Percentiles rank a stretch among this genome's conserved stretches.
Conservation (phyloP, 1,140 invertebrate genomes). For the Asbolus verrucosus region DNA sequence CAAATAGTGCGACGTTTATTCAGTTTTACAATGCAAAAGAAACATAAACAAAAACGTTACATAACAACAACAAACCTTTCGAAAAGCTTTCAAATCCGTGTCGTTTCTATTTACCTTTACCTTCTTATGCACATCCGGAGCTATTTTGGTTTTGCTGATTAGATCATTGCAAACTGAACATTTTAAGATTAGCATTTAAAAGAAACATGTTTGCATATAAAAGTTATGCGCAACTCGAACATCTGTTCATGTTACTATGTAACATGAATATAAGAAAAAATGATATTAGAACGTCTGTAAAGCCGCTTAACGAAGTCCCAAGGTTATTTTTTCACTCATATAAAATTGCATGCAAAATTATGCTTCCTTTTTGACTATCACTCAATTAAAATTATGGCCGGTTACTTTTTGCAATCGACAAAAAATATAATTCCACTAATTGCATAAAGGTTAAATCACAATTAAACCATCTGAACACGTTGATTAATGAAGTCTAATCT, state of each 20-base stretch:
- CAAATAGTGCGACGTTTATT: not conserved
- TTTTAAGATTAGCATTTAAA: constrained; percentile 7
- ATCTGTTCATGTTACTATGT: not conserved
- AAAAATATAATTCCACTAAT: constrained; percentile 1
- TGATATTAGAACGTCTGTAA: not conserved
- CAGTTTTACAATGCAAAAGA: not conserved
- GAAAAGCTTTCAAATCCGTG: constrained; percentile 22
- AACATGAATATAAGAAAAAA: not conserved
- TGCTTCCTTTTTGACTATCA: constrained; percentile 2
- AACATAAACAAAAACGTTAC: constrained; percentile 9
- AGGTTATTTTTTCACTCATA: constrained; percentile 6
- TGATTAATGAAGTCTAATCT: too few species aligned
- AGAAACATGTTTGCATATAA: not conserved
- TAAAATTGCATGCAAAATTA: not conserved
- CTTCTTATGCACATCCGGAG: constrained; percentile 26
- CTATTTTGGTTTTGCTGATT: not conserved
- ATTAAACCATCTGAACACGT: too few species aligned
- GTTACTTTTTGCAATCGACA: not conserved
- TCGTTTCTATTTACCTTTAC: constrained; percentile 29
- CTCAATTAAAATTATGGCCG: not conserved
- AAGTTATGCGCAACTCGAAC: too few species aligned
- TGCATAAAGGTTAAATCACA: too few species aligned
- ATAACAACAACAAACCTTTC: constrained; percentile 28
- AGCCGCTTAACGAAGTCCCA: not conserved
- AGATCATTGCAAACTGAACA: constrained; percentile 14